Evolutionary conservation across 2,888 invertebrate species (phyloP), one percentile per base, ranked within the genome.

Genomic region (Parelbella ahira): DNA sequence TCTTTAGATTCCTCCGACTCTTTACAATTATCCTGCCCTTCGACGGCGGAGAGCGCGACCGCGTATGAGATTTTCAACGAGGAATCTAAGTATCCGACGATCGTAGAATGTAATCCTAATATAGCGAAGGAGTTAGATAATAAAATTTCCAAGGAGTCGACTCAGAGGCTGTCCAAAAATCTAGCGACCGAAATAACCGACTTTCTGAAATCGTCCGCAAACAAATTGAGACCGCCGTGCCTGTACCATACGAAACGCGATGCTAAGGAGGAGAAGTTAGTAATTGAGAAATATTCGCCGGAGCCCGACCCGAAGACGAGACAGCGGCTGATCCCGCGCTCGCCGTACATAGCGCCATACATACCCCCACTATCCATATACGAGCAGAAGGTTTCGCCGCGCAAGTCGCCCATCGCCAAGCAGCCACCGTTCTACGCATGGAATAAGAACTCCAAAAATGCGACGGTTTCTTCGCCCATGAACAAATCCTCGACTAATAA

Each of bases 201-300:
- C 3, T 34, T 34, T 27, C 19, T 41, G 6, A 41, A 34, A 15
- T 15, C 19, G 3, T 41, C 41, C 1, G 41, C 41, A 0, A 41
- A 24, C 8, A 41, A 34, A 6, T 9, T 41, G 4, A 41, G 27
- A 15, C 39, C 39, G 25, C 32, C 39, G 6, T 39, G 39, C 4
- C 9, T 38, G 15, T 9, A 13, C n/a, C 32, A 18, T 1, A n/a
- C 10, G 2, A 24, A 5, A 8, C 10, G 12, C 4, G 15, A 18
- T 1, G 8, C 1, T 11, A 32, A 11, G n/a, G n/a, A n/a, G n/a
- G n/a, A n/a, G n/a, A n/a, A n/a, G n/a, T n/a, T n/a, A n/a, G n/a
- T n/a, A n/a, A n/a, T n/a, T n/a, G n/a, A n/a, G n/a, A n/a, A n/a
- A n/a, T n/a, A n/a, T n/a, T n/a, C n/a, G n/a, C n/a, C n/a, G 3